Evolutionary conservation across 2,888 invertebrate genomes (phyloP).

Genomic region (Drepana falcataria): DNA sequence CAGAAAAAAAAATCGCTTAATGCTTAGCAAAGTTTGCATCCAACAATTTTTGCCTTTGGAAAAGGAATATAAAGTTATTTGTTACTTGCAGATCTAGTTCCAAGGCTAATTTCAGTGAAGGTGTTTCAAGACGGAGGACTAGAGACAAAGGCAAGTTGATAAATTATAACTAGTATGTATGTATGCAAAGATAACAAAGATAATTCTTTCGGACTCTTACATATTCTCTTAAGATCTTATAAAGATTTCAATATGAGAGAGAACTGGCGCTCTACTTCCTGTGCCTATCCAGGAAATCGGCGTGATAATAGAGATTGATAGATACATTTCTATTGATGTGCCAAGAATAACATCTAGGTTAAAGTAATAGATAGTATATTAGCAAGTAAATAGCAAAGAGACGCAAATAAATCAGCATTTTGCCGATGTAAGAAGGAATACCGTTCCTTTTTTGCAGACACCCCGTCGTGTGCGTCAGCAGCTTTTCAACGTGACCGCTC

Average conservation of each 20-base stretch:
- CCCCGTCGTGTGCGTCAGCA: constrained; percentile 7
- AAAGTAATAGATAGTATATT: neutral
- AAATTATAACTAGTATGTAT: constrained; percentile 17
- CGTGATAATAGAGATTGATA: too few species aligned
- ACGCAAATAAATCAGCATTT: neutral
- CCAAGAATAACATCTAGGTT: neutral
- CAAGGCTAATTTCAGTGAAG: constrained; percentile 38
- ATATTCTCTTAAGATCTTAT: too few species aligned
- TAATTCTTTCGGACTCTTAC: too few species aligned
- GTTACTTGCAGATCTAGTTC: constrained; percentile 54
- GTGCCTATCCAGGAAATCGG: too few species aligned
- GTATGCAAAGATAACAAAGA: too few species aligned
- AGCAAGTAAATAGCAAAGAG: neutral
- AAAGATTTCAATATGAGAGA: too few species aligned
- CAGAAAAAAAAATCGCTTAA: too few species aligned
- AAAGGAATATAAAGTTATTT: constrained; percentile 12
- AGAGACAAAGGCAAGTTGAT: constrained; percentile 44
- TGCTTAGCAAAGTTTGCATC: too few species aligned
- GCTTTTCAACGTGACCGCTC: constrained; percentile 31
- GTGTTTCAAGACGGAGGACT: constrained; percentile 31
- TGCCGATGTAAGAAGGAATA: constrained; percentile 7
- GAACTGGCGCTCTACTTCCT: too few species aligned
- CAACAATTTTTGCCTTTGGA: too few species aligned
- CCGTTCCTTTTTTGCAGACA: constrained; percentile 2
- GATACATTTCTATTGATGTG: neutral